phyloP scores from a whole-genome alignment of 30 jellyfish, hydroid and myxozoan species.

The Hydractinia symbiolongicarpus region DNA sequence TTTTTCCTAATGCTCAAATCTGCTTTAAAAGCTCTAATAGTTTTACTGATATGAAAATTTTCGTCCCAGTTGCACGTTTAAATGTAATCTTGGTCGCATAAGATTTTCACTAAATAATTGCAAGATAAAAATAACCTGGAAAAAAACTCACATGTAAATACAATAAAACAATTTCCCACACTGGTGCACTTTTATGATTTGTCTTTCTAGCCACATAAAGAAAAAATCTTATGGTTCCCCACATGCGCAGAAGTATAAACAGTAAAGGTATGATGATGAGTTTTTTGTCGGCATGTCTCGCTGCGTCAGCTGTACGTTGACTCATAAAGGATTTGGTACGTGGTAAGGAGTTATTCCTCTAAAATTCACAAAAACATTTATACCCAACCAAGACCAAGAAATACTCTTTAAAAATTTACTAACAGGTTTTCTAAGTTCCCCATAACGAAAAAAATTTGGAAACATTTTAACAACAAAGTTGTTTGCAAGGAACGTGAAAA shows the following conservation, averaged over 20 bases:
- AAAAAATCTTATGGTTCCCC: slow-evolving; percentile 70
- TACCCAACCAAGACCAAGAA: no score
- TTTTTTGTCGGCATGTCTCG: slow-evolving; percentile 71
- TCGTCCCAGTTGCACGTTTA: no score
- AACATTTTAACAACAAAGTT: no score
- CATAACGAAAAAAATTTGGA: no score
- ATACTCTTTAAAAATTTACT: no score
- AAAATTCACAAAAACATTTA: no score
- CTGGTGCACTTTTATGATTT: neutral
- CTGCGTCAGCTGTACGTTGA: slow-evolving; percentile 32
- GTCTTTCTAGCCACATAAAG: slow-evolving; percentile 4
- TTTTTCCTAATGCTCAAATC: no score
- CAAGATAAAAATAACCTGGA: neutral
- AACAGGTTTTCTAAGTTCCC: no score
- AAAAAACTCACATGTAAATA: slow-evolving; percentile 39
- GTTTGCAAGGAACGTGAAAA: no score
- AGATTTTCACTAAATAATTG: neutral
- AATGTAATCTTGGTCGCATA: no score
- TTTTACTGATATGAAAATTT: no score
- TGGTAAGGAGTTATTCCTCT: neutral
- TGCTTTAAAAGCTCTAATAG: no score
- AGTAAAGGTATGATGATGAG: slow-evolving; percentile 56
- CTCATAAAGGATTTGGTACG: neutral
- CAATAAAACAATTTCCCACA: slow-evolving; percentile 39
- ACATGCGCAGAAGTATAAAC: slow-evolving; percentile 42